A percentile compares a stretch with the other conserved stretches of the same genome.
Conservation (phyloP, 2,797 vertebrate genomes). For the Limosa lapponica region DNA sequence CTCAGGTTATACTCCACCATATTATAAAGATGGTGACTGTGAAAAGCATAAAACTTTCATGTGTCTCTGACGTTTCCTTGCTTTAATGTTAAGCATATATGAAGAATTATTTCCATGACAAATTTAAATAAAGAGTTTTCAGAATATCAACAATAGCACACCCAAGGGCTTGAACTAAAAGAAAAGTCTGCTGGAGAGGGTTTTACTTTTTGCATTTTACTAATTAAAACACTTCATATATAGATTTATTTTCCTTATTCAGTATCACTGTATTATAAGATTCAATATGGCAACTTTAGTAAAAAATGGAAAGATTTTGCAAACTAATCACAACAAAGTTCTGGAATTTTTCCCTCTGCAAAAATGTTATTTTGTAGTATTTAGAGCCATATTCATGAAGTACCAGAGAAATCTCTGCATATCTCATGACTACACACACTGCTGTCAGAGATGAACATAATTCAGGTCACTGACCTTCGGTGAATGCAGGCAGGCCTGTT, state of each 20-base stretch:
- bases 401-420: neutral
- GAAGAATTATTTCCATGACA: neutral
- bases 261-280: neutral
- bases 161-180: neutral
- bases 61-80: neutral
- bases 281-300: neutral
- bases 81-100: neutral
- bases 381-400: neutral
- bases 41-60: neutral
- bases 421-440: neutral
- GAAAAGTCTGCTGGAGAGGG: neutral
- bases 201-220: neutral
- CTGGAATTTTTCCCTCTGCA: neutral
- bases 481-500: slow-evolving; percentile 37
- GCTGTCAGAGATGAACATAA: slow-evolving; percentile 36
- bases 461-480: slow-evolving; percentile 58
- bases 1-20: neutral
- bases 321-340: neutral
- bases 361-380: neutral
- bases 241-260: neutral
- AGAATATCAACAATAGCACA: neutral
- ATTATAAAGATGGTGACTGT: neutral
- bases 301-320: neutral
- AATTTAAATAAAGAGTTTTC: neutral
- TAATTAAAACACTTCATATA: neutral